Evolutionary conservation across 2,888 invertebrate genomes (phyloP).

Genomic region (Calliphora vomitoria): DNA sequence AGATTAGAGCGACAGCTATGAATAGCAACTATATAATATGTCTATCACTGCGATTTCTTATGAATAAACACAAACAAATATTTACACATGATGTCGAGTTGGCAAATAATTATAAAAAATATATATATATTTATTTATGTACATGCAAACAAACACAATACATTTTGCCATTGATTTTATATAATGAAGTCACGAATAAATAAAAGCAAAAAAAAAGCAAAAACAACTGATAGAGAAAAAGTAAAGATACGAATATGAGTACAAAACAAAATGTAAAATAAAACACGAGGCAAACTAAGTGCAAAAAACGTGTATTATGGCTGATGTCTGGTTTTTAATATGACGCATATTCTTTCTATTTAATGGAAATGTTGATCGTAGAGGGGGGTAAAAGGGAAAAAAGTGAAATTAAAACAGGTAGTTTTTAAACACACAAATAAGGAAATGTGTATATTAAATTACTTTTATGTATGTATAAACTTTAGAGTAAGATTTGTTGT

Average conservation of each 20-base stretch:
- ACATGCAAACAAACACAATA: too few species aligned
- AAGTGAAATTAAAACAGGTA: slow-evolving; percentile 36
- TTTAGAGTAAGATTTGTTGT: not conserved
- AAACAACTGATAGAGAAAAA: not conserved
- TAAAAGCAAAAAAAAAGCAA: not conserved
- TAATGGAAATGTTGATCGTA: not conserved
- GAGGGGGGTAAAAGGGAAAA: not conserved
- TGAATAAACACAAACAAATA: slow-evolving; percentile 5
- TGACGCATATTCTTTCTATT: slow-evolving; percentile 48
- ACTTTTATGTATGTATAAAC: not conserved
- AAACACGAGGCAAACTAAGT: slow-evolving; percentile 54
- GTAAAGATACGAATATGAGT: not conserved
- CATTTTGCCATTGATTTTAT: slow-evolving; percentile 49
- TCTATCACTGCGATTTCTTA: slow-evolving; percentile 20
- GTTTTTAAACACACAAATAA: not conserved
- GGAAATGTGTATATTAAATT: not conserved
- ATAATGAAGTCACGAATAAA: slow-evolving; percentile 23
- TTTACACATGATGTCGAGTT: slow-evolving; percentile 36
- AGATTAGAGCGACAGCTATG: slow-evolving; percentile 59
- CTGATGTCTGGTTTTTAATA: not conserved
- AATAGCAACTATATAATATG: slow-evolving; percentile 55
- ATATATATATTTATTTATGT: too few species aligned
- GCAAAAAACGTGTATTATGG: slow-evolving; percentile 35
- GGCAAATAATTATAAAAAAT: slow-evolving; percentile 38
- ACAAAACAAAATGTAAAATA: slow-evolving; percentile 25